These are phyloP conservation scores for Ophthalmotilapia sp. DNA, from an alignment of 2,113 vertebrate species.

Conservation along the genomic window DNA sequence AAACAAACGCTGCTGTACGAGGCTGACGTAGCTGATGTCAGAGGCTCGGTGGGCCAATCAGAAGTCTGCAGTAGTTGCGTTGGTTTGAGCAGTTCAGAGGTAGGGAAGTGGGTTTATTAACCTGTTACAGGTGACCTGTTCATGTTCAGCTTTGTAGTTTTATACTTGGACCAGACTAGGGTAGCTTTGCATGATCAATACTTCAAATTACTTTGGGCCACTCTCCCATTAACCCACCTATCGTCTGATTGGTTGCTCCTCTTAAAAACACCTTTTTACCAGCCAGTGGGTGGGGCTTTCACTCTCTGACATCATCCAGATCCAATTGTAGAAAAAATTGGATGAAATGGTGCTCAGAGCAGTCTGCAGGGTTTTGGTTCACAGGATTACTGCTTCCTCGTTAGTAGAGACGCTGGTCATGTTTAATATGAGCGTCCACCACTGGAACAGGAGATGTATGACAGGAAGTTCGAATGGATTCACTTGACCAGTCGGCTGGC, in stretches of 20 bases:
- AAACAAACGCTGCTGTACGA: neutral
- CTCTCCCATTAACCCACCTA: neutral
- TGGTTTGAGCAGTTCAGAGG: neutral
- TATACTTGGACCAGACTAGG: neutral
- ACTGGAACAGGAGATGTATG: neutral
- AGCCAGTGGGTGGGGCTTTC: neutral
- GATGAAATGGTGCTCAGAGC: neutral
- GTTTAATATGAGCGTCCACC: fast-evolving
- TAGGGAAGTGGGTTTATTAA: neutral
- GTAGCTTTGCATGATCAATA: neutral
- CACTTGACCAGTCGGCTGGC: neutral
- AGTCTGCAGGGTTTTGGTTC: neutral
- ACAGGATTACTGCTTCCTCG: neutral
- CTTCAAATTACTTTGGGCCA: neutral
- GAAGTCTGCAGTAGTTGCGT: neutral
- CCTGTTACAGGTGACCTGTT: neutral
- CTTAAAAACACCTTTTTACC: neutral
- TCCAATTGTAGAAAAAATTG: neutral
- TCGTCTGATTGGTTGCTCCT: neutral
- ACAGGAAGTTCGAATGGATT: neutral
- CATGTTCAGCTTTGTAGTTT: neutral
- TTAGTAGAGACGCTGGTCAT: neutral
- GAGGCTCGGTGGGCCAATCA: neutral
- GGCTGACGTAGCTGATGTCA: neutral
- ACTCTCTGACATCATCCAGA: neutral